Evolutionary conservation across 2,888 invertebrate genomes (phyloP).

Genomic region (Aphodius granarius): DNA sequence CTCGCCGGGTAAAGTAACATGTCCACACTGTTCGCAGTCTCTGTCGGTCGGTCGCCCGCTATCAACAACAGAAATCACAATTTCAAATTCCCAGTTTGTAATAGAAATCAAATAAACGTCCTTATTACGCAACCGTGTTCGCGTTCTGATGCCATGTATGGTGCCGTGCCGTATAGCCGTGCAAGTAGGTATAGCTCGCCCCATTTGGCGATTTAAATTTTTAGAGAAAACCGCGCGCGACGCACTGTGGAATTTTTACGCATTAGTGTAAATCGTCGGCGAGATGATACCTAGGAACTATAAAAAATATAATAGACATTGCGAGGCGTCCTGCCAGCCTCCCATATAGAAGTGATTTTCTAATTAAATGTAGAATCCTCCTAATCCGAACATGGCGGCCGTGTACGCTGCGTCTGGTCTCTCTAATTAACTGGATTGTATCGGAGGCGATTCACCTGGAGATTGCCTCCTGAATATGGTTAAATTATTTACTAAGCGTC

Average conservation of each 20-base stretch:
- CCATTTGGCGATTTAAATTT: slow-evolving; percentile 4
- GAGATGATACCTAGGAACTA: slow-evolving; percentile 15
- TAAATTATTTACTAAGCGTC: slow-evolving; percentile 7
- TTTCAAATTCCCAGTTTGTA: not conserved
- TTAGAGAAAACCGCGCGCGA: not conserved
- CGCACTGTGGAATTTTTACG: slow-evolving; percentile 20
- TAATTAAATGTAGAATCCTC: slow-evolving; percentile 24
- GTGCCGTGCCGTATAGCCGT: not conserved
- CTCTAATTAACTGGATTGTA: slow-evolving; percentile 6
- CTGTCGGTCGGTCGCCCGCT: too few relatives aligned
- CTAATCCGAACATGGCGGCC: slow-evolving; percentile 12
- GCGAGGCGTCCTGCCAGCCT: slow-evolving; percentile 18
- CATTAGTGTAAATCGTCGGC: slow-evolving; percentile 6
- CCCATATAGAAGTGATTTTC: slow-evolving; percentile 27
- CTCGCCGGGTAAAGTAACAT: not conserved
- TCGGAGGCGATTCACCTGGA: not conserved
- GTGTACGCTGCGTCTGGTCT: not conserved
- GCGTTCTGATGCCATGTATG: not conserved
- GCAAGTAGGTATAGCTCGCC: not conserved
- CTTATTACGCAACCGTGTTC: not conserved
- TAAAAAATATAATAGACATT: slow-evolving; percentile 20
- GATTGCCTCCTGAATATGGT: not conserved
- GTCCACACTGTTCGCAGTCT: not conserved
- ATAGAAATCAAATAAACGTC: not conserved
- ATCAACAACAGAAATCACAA: not conserved